Percentiles rank a stretch among this genome's conserved stretches.
Evolutionary conservation across 2,888 invertebrate genomes (phyloP).

Genomic region (Allolobophora icterica): DNA sequence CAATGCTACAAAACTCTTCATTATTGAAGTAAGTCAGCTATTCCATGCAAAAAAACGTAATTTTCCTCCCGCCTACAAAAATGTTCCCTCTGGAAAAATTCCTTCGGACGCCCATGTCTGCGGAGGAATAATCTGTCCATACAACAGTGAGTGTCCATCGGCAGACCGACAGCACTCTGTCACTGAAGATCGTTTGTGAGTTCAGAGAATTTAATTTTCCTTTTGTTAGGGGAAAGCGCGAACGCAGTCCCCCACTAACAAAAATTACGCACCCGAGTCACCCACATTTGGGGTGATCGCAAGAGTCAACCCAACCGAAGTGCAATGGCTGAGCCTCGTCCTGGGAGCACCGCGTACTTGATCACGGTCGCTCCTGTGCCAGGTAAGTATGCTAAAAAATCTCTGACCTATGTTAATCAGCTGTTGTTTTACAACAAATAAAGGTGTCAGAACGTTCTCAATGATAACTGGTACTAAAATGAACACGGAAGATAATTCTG

Average conservation of each 20-base stretch:
- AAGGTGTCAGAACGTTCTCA: not conserved
- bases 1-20: no score
- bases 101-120: no score
- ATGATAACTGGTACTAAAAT: not conserved
- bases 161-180: no score
- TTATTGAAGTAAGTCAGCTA: no score
- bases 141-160: no score
- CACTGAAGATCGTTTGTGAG: no score
- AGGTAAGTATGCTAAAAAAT: slow-evolving; percentile 72
- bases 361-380: slow-evolving; percentile 78
- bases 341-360: slow-evolving; percentile 76
- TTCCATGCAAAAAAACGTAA: no score
- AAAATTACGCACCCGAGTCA: slow-evolving; percentile 69
- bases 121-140: no score
- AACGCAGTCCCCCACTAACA: slow-evolving; percentile 44
- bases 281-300: slow-evolving; percentile 78
- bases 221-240: slow-evolving; percentile 37
- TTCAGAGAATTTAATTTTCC: not conserved
- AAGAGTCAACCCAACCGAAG: slow-evolving; percentile 77
- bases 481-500: not conserved
- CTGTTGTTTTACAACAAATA: not conserved
- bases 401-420: not conserved
- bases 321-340: slow-evolving; percentile 78
- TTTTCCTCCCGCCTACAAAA: no score
- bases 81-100: no score